Percentiles rank a stretch among this genome's conserved stretches.
Evolutionary conservation across 2,113 vertebrate genomes (phyloP).

Genomic region (Picathartes gymnocephalus): DNA sequence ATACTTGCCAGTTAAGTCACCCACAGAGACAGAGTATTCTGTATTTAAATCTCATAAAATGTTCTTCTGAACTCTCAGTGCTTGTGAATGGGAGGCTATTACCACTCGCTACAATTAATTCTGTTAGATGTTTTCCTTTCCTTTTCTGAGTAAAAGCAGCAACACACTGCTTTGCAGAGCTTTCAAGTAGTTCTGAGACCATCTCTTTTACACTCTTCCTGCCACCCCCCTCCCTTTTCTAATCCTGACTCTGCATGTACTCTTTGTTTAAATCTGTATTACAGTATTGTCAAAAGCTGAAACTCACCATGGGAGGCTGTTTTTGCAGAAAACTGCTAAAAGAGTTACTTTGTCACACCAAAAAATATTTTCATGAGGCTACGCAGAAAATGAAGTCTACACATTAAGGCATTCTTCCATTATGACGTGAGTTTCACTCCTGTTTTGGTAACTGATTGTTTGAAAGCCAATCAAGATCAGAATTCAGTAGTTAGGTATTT

Average conservation of each 20-base stretch:
- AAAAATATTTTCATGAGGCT: not conserved
- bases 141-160: not conserved
- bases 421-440: not conserved
- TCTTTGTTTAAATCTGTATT: not conserved
- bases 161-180: not conserved
- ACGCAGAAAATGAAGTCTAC: not conserved
- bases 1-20: not conserved
- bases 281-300: not conserved
- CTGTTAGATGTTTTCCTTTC: not conserved
- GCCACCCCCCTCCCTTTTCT: accelerated
- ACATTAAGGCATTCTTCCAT: not conserved
- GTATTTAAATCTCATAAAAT: not conserved
- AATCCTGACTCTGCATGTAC: not conserved
- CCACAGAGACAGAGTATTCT: not conserved
- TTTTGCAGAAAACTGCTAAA: not conserved
- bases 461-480: not conserved
- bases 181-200: not conserved
- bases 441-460: not conserved
- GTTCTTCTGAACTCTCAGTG: not conserved
- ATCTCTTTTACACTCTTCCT: not conserved
- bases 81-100: not conserved
- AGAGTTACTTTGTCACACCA: not conserved
- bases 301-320: not conserved
- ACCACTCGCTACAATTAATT: not conserved
- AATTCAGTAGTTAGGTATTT: not conserved